phyloP scores from a whole-genome alignment of 2,888 invertebrate species.

The Horisme vitalbata region DNA sequence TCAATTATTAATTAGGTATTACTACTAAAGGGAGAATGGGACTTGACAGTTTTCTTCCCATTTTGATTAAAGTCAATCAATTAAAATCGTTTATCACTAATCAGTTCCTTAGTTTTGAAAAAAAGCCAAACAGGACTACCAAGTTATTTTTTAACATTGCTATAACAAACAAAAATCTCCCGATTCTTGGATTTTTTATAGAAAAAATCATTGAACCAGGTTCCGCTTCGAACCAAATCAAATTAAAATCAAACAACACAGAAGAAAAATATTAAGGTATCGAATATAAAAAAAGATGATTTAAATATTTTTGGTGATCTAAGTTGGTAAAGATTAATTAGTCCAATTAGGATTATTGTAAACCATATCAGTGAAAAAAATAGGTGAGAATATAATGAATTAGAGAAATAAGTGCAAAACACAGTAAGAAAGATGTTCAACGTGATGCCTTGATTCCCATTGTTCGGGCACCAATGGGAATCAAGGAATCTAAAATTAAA shows the following conservation, averaged over 20 bases:
- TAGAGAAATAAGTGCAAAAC: constrained; percentile 34
- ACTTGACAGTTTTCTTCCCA: constrained; percentile 32
- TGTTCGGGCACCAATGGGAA: constrained; percentile 62
- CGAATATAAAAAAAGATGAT: too few relatives aligned
- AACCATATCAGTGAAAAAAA: not conserved
- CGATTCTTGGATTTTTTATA: constrained; percentile 71
- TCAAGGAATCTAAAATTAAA: constrained; percentile 33
- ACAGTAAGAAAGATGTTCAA: constrained; percentile 34
- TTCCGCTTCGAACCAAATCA: constrained; percentile 43
- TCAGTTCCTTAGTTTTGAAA: constrained; percentile 4
- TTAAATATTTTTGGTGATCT: too few relatives aligned
- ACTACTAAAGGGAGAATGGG: constrained; percentile 31
- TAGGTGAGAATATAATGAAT: not conserved
- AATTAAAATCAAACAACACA: constrained; percentile 43
- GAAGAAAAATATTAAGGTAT: not conserved
- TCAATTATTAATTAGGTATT: too few relatives aligned
- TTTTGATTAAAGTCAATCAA: constrained; percentile 15
- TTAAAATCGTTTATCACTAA: constrained; percentile 16
- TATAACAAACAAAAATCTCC: constrained; percentile 42
- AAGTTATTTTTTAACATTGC: constrained; percentile 17
- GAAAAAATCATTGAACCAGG: constrained; percentile 73
- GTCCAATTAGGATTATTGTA: not conserved
- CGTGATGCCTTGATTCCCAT: constrained; percentile 41
- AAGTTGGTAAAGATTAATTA: too few relatives aligned
- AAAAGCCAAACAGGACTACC: not conserved